Evolutionary conservation across 2,888 invertebrate genomes (phyloP).

Genomic region (Drosophila robusta): DNA sequence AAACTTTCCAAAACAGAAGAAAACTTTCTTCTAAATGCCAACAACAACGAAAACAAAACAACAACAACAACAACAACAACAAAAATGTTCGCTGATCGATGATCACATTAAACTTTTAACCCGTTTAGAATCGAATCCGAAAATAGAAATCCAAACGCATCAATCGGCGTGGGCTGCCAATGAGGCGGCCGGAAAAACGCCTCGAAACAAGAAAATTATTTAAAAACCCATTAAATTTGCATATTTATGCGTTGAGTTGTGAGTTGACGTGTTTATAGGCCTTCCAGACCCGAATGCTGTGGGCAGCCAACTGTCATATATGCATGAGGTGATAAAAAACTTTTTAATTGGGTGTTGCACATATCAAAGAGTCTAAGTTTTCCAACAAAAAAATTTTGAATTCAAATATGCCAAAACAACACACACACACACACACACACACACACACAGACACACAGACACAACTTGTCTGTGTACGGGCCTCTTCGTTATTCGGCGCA

Average conservation of each 20-base stretch:
- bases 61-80: constrained; percentile 16
- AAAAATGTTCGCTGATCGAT: constrained; percentile 64
- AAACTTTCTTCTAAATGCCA: constrained; percentile 49
- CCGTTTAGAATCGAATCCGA: constrained; percentile 63
- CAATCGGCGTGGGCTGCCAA: constrained; percentile 62
- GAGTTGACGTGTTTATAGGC: constrained; percentile 72
- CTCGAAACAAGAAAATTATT: constrained; percentile 67
- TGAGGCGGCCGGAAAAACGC: constrained; percentile 62
- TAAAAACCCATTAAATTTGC: constrained; percentile 77
- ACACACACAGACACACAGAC: neutral
- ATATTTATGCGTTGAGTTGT: constrained; percentile 70
- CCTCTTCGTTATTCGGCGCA: constrained; percentile 7
- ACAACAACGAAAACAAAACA: constrained; percentile 8
- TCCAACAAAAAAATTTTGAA: constrained; percentile 34
- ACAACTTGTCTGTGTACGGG: neutral
- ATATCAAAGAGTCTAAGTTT: constrained; percentile 48
- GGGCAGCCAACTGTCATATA: constrained; percentile 65
- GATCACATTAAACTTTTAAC: constrained; percentile 68
- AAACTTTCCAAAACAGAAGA: constrained; percentile 59
- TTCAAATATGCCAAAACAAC: constrained; percentile 57
- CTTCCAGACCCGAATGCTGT: constrained; percentile 46
- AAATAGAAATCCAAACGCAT: constrained; percentile 55
- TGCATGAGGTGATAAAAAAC: constrained; percentile 75
- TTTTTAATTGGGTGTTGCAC: constrained; percentile 75
- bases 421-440: constrained; percentile 6